These are phyloP conservation scores for Mastigias papua DNA, from an alignment of 30 jellyfish, hydroid and myxozoan species.

Conservation along the genomic window DNA sequence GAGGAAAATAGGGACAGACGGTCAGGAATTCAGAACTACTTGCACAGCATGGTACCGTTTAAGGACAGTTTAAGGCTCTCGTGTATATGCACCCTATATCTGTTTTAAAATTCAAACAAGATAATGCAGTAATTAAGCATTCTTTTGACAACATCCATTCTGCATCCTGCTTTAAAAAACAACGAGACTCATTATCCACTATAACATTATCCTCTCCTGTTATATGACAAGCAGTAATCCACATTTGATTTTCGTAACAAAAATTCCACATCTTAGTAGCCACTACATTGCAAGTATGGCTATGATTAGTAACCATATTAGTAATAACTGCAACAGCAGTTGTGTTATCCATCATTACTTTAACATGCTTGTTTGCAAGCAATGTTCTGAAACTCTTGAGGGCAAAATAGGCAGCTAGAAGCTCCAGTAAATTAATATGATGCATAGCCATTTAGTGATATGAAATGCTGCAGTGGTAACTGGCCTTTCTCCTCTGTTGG, in stretches of 20 bases:
- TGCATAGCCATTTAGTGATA: not conserved
- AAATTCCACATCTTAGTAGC: conserved; percentile 26
- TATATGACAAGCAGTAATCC: conserved; percentile 51
- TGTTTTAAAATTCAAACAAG: too few species aligned
- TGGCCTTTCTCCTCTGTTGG: conserved; percentile 33
- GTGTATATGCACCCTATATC: too few species aligned
- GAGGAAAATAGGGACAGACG: too few species aligned
- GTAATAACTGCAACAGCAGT: too few species aligned
- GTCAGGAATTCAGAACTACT: too few species aligned
- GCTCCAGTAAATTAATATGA: conserved; percentile 36
- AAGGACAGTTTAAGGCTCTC: too few species aligned
- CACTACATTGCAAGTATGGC: conserved; percentile 16
- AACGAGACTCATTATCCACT: conserved; percentile 48
- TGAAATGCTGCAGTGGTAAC: too few species aligned
- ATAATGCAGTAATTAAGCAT: not conserved
- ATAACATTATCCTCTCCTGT: conserved; percentile 36
- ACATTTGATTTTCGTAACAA: conserved; percentile 17
- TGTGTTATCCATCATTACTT: conserved; percentile 42
- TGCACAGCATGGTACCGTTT: too few species aligned
- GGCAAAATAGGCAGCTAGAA: too few species aligned
- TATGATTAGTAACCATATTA: conserved; percentile 42
- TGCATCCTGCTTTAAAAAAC: conserved; percentile 13
- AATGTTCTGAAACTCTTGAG: too few species aligned
- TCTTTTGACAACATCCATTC: not conserved
- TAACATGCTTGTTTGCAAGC: conserved; percentile 38